Base-by-base conservation (phyloP, 2,797 vertebrate genomes). In the Jordanella pulchra region DNA sequence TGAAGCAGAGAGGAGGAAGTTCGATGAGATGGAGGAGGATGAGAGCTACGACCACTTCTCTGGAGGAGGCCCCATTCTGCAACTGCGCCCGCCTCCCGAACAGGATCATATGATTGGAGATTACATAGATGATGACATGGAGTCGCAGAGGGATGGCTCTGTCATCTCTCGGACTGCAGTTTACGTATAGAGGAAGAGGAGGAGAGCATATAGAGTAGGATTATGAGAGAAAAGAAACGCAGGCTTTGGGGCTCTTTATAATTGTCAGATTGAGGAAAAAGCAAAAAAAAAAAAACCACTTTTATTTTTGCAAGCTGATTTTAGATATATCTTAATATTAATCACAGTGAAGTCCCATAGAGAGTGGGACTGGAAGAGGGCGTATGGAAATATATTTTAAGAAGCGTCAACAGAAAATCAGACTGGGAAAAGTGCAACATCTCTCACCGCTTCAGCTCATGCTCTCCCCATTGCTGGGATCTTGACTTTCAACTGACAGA, bases 101-200 rank as follows among this genome's bases (percentile, higher is more conserved):
- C 89, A 79, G 68, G 91, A 89, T 3, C 87, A 92, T 39, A 87
- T 93, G 30, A 86, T 83, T 18, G 86, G 89, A 69, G 90, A 84
- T 54, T 94, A 94, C 80, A 66, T 95, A 4, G 95, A 95, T 73
- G 95, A 95, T 47, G 96, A 97, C 92, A 97, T 97, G 97, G 97
- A 97, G 90, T 97, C 97, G 21, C 97, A 96, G 87, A 91, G 94
- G 32, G 97, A 97, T 0, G 96, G 97, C 68, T 97, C 97, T 0
- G 94, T 97, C 87, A 97, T 97, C 88, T 97, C 96, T n/a, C 94
- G 96, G 91, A 95, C 95, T 88, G 96, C 96, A 0, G 96, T 97
- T 72, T 97, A 96, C 3, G 97, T 97, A 90, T 97, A 95, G 78
- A 87, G 77, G 72, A 82, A 75, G 42, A 72, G 45, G 58, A 32